Conservation (phyloP, 2,797 vertebrate species). For the Tenualosa ilisha region DNA sequence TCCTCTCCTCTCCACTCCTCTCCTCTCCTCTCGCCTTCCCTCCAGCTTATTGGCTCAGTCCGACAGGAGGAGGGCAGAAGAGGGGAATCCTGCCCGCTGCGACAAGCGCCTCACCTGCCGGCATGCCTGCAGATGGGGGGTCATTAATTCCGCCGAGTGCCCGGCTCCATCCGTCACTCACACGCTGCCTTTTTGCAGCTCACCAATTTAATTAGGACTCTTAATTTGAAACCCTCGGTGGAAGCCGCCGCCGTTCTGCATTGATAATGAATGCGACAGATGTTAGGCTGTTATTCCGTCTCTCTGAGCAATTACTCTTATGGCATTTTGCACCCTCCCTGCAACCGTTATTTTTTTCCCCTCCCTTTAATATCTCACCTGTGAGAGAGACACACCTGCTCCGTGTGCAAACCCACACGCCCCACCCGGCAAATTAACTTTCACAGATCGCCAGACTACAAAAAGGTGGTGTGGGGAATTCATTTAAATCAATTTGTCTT, state of each 20-base stretch:
- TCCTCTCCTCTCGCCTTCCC: background rate
- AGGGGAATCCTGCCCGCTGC: background rate
- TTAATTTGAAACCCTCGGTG: conserved; percentile 77
- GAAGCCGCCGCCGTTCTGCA: conserved; percentile 75
- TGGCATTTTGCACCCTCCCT: conserved; percentile 58
- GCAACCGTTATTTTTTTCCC: conserved; percentile 65
- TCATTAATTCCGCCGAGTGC: conserved; percentile 70
- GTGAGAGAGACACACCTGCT: conserved; percentile 73
- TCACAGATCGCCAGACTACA: conserved; percentile 66
- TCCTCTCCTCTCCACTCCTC: background rate
- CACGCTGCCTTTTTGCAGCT: conserved; percentile 65
- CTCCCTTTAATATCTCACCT: conserved; percentile 69
- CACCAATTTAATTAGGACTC: conserved; percentile 80
- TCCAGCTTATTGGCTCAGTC: background rate
- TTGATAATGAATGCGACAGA: conserved; percentile 82
- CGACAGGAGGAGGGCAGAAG: background rate
- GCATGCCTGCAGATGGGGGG: conserved; percentile 40
- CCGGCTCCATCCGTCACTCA: conserved; percentile 61
- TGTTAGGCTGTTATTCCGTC: conserved; percentile 77
- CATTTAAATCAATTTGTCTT: conserved; percentile 70
- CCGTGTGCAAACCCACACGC: conserved; percentile 48
- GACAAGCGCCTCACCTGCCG: background rate
- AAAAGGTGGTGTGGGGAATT: conserved; percentile 58
- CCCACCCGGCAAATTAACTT: conserved; percentile 67
- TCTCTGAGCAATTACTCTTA: conserved; percentile 75